Evolutionary conservation across 2,113 vertebrate species (phyloP).

Genomic region (Rattus norvegicus): GRCr8 NC_086021.1:168224501-168225000

Average conservation of each 20-base stretch:
- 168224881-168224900: slow-evolving; percentile 10
- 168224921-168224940: slow-evolving; percentile 36
- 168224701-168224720: slow-evolving; percentile 77
- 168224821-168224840: slow-evolving; percentile 58
- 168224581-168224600: neutral
- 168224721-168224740: slow-evolving; percentile 80
- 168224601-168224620: neutral
- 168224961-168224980: slow-evolving; percentile 34
- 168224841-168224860: neutral
- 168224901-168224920: neutral
- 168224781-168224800: neutral
- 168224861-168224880: slow-evolving; percentile 16
- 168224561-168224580: neutral
- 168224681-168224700: neutral
- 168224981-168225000: slow-evolving; percentile 30
- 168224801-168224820: neutral
- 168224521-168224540: neutral
- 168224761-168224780: slow-evolving; percentile 76
- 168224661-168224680: slow-evolving; percentile 40
- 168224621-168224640: neutral
- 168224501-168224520: neutral
- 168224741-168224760: slow-evolving; percentile 83
- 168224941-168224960: neutral
- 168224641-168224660: slow-evolving; percentile 74
- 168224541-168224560: neutral